These are phyloP conservation scores for Bos indicus DNA, from an alignment of 2,113 vertebrate species.

Conservation along the genomic window DNA sequence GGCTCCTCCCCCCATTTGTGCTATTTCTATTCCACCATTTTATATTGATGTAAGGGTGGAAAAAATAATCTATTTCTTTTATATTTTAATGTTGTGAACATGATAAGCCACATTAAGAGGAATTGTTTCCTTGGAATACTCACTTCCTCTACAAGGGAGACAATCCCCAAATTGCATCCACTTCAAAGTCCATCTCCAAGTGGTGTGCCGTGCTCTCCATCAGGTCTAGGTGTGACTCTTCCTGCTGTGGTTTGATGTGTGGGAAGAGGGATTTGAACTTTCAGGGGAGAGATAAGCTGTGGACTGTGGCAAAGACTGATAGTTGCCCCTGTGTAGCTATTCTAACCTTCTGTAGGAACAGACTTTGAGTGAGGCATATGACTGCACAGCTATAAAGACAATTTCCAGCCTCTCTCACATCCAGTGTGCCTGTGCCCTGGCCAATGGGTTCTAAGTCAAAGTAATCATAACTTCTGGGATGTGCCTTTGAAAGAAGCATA, in stretches of 20 bases:
- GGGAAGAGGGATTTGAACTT: neutral
- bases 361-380: neutral
- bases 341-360: neutral
- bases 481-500: neutral
- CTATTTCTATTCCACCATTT: neutral
- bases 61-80: neutral
- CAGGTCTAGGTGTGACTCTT: too few relatives aligned
- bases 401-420: neutral
- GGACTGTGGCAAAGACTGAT: neutral
- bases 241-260: neutral
- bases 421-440: neutral
- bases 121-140: neutral
- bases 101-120: neutral
- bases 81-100: neutral
- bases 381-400: neutral
- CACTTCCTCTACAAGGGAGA: neutral
- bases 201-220: neutral
- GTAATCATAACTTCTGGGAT: neutral
- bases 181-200: neutral
- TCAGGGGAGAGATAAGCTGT: neutral
- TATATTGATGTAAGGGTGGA: neutral
- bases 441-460: neutral
- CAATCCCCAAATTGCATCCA: neutral
- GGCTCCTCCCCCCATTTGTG: neutral
- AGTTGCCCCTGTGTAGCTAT: neutral